phyloP scores from a whole-genome alignment of 2,113 vertebrate genomes.

The Mus musculus region GRCm39 chr6:40252001-40252500 shows the following conservation, averaged over 20 bases:
- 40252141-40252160: no score
- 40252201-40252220: not conserved
- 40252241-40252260: not conserved
- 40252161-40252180: not conserved
- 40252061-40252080: not conserved
- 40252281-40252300: no score
- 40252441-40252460: not conserved
- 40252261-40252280: not conserved
- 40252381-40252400: not conserved
- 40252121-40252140: not conserved
- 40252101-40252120: not conserved
- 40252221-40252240: not conserved
- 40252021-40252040: not conserved
- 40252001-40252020: not conserved
- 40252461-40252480: not conserved
- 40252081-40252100: not conserved
- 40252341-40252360: not conserved
- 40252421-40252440: not conserved
- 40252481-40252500: slow-evolving; percentile 39
- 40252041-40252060: not conserved
- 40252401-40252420: not conserved
- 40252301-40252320: not conserved
- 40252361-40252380: not conserved
- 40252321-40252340: not conserved
- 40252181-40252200: not conserved